Conservation (phyloP, 2,888 invertebrate species). For the Auanema sp. region DNA sequence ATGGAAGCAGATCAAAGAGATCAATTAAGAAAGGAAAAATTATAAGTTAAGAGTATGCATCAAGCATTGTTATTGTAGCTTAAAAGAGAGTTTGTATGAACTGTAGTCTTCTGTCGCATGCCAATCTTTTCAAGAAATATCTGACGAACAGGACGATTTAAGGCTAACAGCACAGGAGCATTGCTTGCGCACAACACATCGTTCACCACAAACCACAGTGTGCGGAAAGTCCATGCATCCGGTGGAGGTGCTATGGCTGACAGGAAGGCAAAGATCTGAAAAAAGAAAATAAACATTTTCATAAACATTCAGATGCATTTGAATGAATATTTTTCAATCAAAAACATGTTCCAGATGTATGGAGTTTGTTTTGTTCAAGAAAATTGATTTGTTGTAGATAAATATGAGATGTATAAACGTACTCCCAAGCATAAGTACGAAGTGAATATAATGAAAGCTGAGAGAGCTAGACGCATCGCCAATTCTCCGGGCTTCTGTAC, state of each 20-base stretch:
- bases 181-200: slow-evolving; percentile 48
- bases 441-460: slow-evolving; percentile 50
- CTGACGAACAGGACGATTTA: slow-evolving; percentile 42
- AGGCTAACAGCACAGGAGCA: slow-evolving; percentile 37
- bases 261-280: slow-evolving; percentile 33
- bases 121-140: slow-evolving; percentile 10
- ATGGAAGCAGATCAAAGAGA: too few relatives aligned
- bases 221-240: slow-evolving; percentile 44
- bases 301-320: slow-evolving; percentile 5
- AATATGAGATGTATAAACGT: background rate
- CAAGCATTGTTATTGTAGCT: too few relatives aligned
- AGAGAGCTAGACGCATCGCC: slow-evolving; percentile 42
- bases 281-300: background rate
- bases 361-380: too few relatives aligned
- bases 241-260: slow-evolving; percentile 43
- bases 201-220: slow-evolving; percentile 51
- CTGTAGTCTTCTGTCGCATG: too few relatives aligned
- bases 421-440: slow-evolving; percentile 43
- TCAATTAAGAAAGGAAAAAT: too few relatives aligned
- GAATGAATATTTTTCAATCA: background rate
- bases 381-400: too few relatives aligned
- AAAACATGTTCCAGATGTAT: too few relatives aligned
- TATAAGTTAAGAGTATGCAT: too few relatives aligned
- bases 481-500: slow-evolving; percentile 46
- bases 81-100: too few relatives aligned